Base-by-base conservation (phyloP, 1,140 invertebrate genomes). In the Coenobita brevimanus region DNA sequence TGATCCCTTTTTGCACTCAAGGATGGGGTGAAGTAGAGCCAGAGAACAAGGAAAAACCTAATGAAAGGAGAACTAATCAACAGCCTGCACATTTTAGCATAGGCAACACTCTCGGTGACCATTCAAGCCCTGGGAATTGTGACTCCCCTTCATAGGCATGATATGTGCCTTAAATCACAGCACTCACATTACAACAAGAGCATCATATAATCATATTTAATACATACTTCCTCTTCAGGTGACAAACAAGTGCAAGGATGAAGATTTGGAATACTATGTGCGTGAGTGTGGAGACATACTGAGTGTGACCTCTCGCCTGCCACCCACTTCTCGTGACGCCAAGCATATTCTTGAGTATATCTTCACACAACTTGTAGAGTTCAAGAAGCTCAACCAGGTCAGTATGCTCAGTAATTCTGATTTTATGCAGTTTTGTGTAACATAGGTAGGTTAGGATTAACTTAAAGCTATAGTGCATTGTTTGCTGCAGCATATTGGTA, bases 221-320 rank as follows among this genome's bases (percentile, higher is more conserved):
- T 43, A 0, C 33, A 13, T 50, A 73, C 24, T 36, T 69, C 21
- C n/a, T 6, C 62, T 54, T 4, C 80, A 91, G 89, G 90, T 95
- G 43, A 97, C 98, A 0, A 99, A 99, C 91, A 99, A 98, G 94
- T 99, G 97, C 93, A 93, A 96, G 57, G 95, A 96, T 90, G 93
- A 94, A 88, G 95, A 95, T 91, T 92, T 99, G 83, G 97, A 98
- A 91, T 97, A 98, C 93, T 99, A 96, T 91, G 95, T 99, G 1
- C 93, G 95, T 71, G 98, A 99, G 93, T 98, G 97, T 92, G 97
- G 96, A 0, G 95, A 96, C 73, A 96, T 98, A 78, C 93, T 97
- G 60, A 95, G 93, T 94, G 27, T 91, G 43, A 90, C 71, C 15
- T n/a, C 73, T 17, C 76, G 93, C 76, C 90, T 94, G 41, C 92